Conservation (phyloP, 2,113 vertebrate genomes). For the Saccopteryx leptura region DNA sequence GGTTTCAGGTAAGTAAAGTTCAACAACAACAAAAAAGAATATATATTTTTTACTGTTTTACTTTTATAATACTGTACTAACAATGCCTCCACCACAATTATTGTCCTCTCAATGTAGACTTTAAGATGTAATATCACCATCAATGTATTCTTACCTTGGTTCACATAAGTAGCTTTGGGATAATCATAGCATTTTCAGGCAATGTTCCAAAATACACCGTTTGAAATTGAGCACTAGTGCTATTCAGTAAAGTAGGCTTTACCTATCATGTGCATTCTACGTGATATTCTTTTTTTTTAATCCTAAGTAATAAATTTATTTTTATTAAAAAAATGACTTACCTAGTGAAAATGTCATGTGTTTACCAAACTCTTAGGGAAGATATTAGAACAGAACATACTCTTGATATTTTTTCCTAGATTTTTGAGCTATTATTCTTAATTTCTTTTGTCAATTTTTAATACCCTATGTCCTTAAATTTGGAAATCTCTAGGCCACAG, state of each 20-base stretch:
- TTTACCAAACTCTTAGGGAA: not conserved
- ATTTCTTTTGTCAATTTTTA: not conserved
- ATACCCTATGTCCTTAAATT: not conserved
- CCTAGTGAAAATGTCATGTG: not conserved
- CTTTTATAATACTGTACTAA: not conserved
- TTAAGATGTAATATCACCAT: not conserved
- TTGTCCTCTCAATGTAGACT: not conserved
- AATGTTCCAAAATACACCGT: conserved; percentile 63
- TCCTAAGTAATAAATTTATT: not conserved
- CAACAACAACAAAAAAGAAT: not conserved
- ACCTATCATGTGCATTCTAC: not conserved
- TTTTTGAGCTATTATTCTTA: not conserved
- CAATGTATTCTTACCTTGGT: not conserved
- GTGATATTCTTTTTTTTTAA: not conserved
- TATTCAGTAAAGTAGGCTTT: not conserved
- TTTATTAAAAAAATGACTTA: not conserved
- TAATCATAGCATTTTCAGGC: conserved; percentile 65
- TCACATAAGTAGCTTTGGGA: conserved; percentile 1
- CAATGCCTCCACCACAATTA: not conserved
- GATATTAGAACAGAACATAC: not conserved
- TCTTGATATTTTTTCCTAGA: not conserved
- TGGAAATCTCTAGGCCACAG: accelerated
- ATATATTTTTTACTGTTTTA: not conserved
- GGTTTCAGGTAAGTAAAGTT: not conserved
- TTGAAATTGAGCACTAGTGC: not conserved